Conservation (phyloP, 2,797 vertebrate genomes). For the Cyclopterus lumpus region DNA sequence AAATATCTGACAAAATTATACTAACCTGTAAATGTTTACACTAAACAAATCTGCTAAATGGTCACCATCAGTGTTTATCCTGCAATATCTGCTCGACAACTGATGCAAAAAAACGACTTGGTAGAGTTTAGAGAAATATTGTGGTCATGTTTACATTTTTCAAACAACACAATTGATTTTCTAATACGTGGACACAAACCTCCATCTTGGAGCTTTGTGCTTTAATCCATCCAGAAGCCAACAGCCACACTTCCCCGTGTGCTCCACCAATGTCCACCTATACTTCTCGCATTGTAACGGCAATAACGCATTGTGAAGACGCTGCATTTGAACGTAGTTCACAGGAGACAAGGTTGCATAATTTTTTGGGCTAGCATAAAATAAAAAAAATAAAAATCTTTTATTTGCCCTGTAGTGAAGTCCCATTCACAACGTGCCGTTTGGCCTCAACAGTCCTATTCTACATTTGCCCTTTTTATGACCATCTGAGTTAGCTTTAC, state of each 20-base stretch:
- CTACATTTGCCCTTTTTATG: conserved; percentile 84
- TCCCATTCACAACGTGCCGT: conserved; percentile 69
- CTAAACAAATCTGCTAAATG: neutral
- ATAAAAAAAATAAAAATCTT: conserved; percentile 3
- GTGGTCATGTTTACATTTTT: neutral
- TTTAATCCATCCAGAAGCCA: conserved; percentile 11
- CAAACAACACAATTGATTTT: neutral
- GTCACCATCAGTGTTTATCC: neutral
- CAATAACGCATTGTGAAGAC: conserved; percentile 1
- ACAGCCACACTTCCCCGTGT: neutral
- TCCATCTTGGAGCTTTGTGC: neutral
- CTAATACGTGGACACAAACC: neutral
- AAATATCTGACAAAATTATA: neutral
- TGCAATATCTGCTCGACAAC: neutral
- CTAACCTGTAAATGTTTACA: neutral
- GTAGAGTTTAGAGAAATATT: neutral
- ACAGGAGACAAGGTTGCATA: conserved; percentile 57
- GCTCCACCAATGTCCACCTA: neutral
- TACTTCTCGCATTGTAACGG: neutral
- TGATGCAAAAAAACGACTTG: neutral
- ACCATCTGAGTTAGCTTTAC: conserved; percentile 53
- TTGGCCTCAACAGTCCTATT: conserved; percentile 65
- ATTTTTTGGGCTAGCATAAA: neutral
- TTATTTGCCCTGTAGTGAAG: conserved; percentile 40
- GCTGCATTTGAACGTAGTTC: conserved; percentile 54